These are phyloP conservation scores for Spinus pinus DNA, from an alignment of 2,797 vertebrate species.

Conservation along the genomic window DNA sequence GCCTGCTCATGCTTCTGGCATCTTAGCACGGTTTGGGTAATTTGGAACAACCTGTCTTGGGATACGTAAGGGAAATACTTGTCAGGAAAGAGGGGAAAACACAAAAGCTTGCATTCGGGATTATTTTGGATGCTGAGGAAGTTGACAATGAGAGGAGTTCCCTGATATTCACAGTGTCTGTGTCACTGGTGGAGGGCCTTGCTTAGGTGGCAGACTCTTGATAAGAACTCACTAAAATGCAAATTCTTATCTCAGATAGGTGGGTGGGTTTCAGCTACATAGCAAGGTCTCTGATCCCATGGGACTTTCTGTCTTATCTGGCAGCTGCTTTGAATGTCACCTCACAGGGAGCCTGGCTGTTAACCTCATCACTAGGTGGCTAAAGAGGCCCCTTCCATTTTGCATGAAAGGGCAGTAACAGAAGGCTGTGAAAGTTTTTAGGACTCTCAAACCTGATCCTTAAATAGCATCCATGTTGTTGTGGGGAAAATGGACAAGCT, in stretches of 20 bases:
- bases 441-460: not conserved
- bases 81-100: not conserved
- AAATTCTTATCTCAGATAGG: slow-evolving; percentile 18
- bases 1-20: not conserved
- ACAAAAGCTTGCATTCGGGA: not conserved
- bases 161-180: not conserved
- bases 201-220: not conserved
- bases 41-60: not conserved
- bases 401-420: not conserved
- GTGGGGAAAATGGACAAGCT: not conserved
- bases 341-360: not conserved
- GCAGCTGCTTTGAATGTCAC: slow-evolving; percentile 26
- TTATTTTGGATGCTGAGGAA: not conserved
- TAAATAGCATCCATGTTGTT: not conserved
- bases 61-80: not conserved
- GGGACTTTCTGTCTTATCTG: slow-evolving; percentile 14
- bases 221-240: slow-evolving; percentile 33
- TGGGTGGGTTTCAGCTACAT: not conserved
- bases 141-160: not conserved
- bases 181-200: not conserved
- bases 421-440: not conserved
- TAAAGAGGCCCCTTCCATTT: not conserved
- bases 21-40: not conserved
- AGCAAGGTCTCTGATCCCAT: not conserved
- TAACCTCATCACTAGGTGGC: not conserved